Evolutionary conservation across 2,888 invertebrate genomes (phyloP), one percentile per base, ranked within the genome.

Genomic region (Lomographa bimaculata): DNA sequence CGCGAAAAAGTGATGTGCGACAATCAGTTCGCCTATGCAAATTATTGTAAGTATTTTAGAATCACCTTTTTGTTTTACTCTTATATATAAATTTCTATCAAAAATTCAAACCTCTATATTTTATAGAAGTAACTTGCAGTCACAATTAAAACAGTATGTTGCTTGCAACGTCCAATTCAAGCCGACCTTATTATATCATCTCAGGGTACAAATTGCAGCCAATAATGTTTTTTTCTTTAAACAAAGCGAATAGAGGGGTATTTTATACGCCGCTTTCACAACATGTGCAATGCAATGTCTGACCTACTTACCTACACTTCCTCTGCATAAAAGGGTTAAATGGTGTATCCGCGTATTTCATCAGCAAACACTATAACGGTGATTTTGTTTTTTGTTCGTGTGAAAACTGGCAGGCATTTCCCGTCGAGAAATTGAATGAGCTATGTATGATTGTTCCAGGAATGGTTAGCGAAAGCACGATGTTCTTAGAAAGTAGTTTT

Each of bases 241-340:
- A 87, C 86, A 87, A 87, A 84, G 77, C 75, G 70, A 65, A 73
- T 61, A 69, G 61, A 65, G 75, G 86, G 85, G 70, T 58, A 75
- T 84, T 87, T 87, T 85, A 86, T 83, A 71, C 60, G 60, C 41
- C 72, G 84, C 87, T 87, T 86, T 85, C 83, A 82, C 84, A 83
- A 80, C 89, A 89, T 89, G 80, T 87, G 89, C 86, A 83, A 82
- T 84, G 79, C 62, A 69, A 75, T 74, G 74, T 74, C 73, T 83
- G 84, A 87, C 87, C 87, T 83, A 89, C 85, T 84, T 87, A 71
- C 71, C 67, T 70, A 85, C 79, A 83, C 85, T 81, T 87, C 87
- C 86, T 86, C 60, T 77, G 76, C 79, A 71, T 78, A 73, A 79
- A 83, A 84, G 79, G 82, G 85, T 83, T 86, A 78, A 63, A 80